phyloP scores from a whole-genome alignment of 2,888 invertebrate species.

The Caenorhabditis sp. region DNA sequence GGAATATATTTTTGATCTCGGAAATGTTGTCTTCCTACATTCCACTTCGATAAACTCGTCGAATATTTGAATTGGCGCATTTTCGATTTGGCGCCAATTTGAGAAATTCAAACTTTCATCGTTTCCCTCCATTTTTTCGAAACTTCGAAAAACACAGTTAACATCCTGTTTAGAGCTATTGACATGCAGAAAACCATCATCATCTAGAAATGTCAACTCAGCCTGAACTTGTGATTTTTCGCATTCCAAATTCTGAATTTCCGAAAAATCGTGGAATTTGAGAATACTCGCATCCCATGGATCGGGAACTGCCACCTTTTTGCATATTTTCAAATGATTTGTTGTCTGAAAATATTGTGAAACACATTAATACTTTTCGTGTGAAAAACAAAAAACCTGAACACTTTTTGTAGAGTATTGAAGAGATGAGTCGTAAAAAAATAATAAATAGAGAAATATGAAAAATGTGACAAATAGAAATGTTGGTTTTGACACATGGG shows the following conservation, averaged over 20 bases:
- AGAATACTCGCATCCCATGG: conserved; percentile 64
- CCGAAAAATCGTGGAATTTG: conserved; percentile 45
- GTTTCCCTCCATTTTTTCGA: conserved; percentile 45
- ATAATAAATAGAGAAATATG: neutral
- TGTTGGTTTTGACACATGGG: neutral
- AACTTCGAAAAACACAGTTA: conserved; percentile 58
- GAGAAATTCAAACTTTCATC: conserved; percentile 50
- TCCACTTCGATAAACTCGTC: conserved; percentile 60
- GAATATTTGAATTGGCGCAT: conserved; percentile 7
- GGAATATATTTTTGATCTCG: conserved; percentile 50
- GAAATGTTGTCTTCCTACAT: conserved; percentile 45
- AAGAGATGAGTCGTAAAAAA: neutral
- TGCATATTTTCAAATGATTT: conserved; percentile 21
- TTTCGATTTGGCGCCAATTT: conserved; percentile 30
- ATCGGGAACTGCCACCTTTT: conserved; percentile 50
- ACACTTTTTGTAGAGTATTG: neutral
- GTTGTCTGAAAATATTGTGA: conserved; percentile 6
- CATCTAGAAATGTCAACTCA: conserved; percentile 51
- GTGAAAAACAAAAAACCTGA: neutral
- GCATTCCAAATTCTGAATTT: conserved; percentile 40
- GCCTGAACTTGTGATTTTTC: conserved; percentile 51
- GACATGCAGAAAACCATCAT: conserved; percentile 22
- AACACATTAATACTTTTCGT: neutral
- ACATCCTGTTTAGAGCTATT: conserved; percentile 4
- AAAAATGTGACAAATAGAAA: neutral